phyloP scores from a whole-genome alignment of 2,797 vertebrate species.

The Denticeps clupeoides region DNA sequence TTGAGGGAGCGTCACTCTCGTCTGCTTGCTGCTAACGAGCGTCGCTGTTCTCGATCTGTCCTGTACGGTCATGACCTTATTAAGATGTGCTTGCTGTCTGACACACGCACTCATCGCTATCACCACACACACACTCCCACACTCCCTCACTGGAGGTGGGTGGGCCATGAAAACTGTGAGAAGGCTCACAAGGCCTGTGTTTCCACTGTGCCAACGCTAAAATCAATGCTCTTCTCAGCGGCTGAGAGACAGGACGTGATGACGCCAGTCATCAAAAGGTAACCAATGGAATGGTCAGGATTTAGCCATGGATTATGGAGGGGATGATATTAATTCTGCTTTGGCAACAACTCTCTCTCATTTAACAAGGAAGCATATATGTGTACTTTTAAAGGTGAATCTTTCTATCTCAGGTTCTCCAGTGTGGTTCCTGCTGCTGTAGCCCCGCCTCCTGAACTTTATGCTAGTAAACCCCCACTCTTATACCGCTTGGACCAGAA shows the following conservation, averaged over 20 bases:
- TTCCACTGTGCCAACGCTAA: conserved; percentile 48
- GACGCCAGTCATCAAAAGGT: conserved; percentile 67
- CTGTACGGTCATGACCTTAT: conserved; percentile 81
- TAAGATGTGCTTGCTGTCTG: conserved; percentile 54
- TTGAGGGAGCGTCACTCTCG: conserved; percentile 75
- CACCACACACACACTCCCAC: conserved; percentile 25
- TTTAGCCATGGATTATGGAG: too few species aligned
- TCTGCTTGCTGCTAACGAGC: conserved; percentile 74
- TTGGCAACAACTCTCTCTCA: too few species aligned
- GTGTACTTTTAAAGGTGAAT: background rate
- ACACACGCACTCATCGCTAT: conserved; percentile 22
- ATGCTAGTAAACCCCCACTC: conserved; percentile 70
- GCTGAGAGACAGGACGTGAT: conserved; percentile 51
- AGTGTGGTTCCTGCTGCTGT: conserved; percentile 76
- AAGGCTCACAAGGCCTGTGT: conserved; percentile 47
- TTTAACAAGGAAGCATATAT: background rate
- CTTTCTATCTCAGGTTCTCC: conserved; percentile 55
- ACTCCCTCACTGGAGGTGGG: conserved; percentile 66
- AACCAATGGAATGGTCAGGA: too few species aligned
- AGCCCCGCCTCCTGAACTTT: conserved; percentile 68
- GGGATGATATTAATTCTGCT: too few species aligned
- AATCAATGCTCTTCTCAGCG: conserved; percentile 50
- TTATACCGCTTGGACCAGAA: conserved; percentile 65
- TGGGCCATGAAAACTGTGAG: conserved; percentile 62
- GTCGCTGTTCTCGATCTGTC: conserved; percentile 69